A percentile compares a stretch with the other conserved stretches of the same genome.
Evolutionary conservation across 2,888 invertebrate genomes (phyloP).

Genomic region (Chymomyza procnemis): DNA sequence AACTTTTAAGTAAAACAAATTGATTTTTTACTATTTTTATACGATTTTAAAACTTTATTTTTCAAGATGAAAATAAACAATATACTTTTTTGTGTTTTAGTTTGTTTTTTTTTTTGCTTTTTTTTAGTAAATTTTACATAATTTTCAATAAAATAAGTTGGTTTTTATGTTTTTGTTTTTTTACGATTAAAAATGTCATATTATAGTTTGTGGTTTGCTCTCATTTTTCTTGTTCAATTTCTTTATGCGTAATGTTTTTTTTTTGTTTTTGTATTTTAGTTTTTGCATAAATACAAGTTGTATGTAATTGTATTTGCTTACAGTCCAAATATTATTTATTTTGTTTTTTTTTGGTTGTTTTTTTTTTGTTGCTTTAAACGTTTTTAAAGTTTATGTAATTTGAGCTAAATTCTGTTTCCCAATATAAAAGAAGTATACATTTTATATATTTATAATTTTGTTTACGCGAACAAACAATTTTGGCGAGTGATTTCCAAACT

Average conservation of each 20-base stretch:
- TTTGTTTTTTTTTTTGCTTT: conserved; percentile 31
- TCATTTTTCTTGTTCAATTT: conserved; percentile 56
- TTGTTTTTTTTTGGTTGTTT: conserved; percentile 61
- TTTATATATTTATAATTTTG: conserved; percentile 34
- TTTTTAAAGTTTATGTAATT: conserved; percentile 17
- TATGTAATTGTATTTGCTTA: conserved; percentile 66
- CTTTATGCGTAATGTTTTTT: conserved; percentile 50
- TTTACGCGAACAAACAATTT: conserved; percentile 49
- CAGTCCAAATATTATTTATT: conserved; percentile 74
- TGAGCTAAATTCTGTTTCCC: conserved; percentile 52
- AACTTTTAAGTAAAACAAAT: neutral
- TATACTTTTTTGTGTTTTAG: conserved; percentile 68
- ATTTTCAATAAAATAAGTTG: conserved; percentile 70
- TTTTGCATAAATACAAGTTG: conserved; percentile 69
- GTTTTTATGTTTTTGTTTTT: conserved; percentile 37
- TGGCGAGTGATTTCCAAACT: conserved; percentile 32
- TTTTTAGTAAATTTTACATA: conserved; percentile 68
- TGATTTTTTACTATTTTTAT: conserved; percentile 75
- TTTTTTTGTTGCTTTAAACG: conserved; percentile 60
- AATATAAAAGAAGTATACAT: conserved; percentile 46
- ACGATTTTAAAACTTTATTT: conserved; percentile 80
- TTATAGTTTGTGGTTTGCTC: conserved; percentile 72
- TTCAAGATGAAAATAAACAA: conserved; percentile 79
- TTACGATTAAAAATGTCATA: conserved; percentile 78
- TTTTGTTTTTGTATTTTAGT: conserved; percentile 35